phyloP scores from a whole-genome alignment of 1,140 invertebrate genomes.

The Zaprionus lachaisei region DNA sequence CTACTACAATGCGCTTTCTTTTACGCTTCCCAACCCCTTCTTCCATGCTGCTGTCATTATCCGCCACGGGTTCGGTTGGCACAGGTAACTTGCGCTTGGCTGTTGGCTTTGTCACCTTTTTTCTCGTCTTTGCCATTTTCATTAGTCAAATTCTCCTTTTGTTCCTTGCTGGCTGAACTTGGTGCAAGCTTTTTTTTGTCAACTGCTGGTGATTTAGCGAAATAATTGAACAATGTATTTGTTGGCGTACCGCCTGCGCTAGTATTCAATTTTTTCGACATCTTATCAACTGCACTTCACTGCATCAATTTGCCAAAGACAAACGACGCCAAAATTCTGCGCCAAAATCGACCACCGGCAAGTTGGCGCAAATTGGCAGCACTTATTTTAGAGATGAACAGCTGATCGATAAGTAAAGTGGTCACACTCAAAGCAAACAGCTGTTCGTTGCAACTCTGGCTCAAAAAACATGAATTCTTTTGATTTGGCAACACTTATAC shows the following conservation, averaged over 20 bases:
- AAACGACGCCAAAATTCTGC: constrained; percentile 62
- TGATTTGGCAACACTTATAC: background rate
- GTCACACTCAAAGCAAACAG: background rate
- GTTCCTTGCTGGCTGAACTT: constrained; percentile 55
- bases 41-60: constrained; percentile 46
- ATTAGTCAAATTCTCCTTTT: constrained; percentile 62
- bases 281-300: constrained; percentile 15
- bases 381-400: background rate
- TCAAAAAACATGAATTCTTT: background rate
- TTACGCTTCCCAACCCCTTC: constrained; percentile 70
- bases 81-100: constrained; percentile 51
- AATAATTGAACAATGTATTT: constrained; percentile 87
- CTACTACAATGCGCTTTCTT: constrained; percentile 84
- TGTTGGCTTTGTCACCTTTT: constrained; percentile 23
- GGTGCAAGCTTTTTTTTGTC: constrained; percentile 83
- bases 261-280: constrained; percentile 78
- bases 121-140: constrained; percentile 10
- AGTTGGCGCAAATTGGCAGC: constrained; percentile 1
- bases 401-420: background rate
- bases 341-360: constrained; percentile 54
- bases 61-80: constrained; percentile 26
- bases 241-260: constrained; percentile 64
- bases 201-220: constrained; percentile 85
- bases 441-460: background rate
- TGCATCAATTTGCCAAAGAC: constrained; percentile 16